Evolutionary conservation across 2,113 vertebrate species (phyloP).

Genomic region (Clarias magur): DNA sequence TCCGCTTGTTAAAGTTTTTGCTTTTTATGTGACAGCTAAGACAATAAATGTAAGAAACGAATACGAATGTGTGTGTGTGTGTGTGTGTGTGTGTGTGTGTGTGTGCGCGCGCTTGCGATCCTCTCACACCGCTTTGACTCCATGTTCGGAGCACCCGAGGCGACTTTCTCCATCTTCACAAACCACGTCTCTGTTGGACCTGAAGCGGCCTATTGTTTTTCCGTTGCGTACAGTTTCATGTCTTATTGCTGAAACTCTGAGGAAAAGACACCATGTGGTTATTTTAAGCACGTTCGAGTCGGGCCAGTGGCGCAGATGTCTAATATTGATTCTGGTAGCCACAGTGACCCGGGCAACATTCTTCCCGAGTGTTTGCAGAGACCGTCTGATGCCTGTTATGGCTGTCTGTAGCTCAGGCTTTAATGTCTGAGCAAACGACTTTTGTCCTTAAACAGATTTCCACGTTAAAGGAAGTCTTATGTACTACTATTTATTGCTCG

Average conservation of each 20-base stretch:
- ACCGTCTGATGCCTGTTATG: conserved; percentile 5
- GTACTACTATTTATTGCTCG: background rate
- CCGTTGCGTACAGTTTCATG: conserved; percentile 38
- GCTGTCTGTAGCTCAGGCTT: conserved; percentile 16
- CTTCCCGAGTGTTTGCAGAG: conserved; percentile 30
- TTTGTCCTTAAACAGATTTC: conserved; percentile 5
- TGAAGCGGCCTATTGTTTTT: conserved; percentile 53
- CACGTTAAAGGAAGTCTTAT: background rate
- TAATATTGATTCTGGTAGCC: conserved; percentile 49
- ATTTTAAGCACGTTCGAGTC: conserved; percentile 34
- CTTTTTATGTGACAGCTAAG: background rate
- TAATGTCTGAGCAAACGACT: conserved; percentile 9
- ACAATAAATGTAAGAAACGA: background rate
- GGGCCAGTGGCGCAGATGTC: conserved; percentile 23
- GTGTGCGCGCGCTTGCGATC: background rate
- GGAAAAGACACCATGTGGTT: conserved; percentile 42
- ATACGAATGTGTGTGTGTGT: background rate
- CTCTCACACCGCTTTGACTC: conserved; percentile 56
- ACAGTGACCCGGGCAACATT: conserved; percentile 21
- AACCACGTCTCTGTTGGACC: conserved; percentile 18
- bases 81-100: background rate
- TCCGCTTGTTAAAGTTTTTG: background rate
- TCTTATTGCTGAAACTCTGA: conserved; percentile 34
- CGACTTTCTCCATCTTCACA: conserved; percentile 37
- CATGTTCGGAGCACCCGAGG: conserved; percentile 31